Conservation (phyloP, 2,888 invertebrate genomes). For the Creontiades dilutus region DNA sequence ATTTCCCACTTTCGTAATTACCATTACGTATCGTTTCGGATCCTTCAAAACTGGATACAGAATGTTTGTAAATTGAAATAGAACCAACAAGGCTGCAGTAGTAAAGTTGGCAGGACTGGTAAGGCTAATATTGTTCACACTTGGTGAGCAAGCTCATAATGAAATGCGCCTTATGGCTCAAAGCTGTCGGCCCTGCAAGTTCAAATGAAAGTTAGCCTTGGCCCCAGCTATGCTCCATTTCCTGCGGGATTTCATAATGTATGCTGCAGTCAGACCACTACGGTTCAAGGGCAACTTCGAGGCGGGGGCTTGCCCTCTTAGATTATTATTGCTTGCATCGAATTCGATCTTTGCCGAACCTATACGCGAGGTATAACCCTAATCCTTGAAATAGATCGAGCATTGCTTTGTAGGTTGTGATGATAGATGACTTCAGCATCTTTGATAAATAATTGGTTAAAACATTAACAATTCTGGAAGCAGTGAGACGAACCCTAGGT, state of each 20-base stretch:
- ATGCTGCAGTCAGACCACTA: constrained; percentile 29
- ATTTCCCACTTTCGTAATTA: too few relatives aligned
- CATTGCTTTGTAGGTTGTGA: too few relatives aligned
- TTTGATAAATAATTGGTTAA: too few relatives aligned
- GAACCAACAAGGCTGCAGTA: too few relatives aligned
- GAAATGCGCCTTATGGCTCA: constrained; percentile 8
- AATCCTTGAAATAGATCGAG: too few relatives aligned
- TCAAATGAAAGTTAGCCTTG: constrained; percentile 50
- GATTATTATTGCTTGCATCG: constrained; percentile 1
- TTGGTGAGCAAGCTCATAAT: constrained; percentile 1
- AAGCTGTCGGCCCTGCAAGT: constrained; percentile 24
- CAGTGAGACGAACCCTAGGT: too few relatives aligned
- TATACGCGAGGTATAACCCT: not conserved
- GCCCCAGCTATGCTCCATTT: constrained; percentile 48
- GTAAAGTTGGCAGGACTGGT: too few relatives aligned
- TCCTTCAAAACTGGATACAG: too few relatives aligned
- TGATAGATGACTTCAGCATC: too few relatives aligned
- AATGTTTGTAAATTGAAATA: too few relatives aligned
- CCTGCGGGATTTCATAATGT: constrained; percentile 50
- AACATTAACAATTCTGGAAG: too few relatives aligned
- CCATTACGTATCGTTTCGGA: too few relatives aligned
- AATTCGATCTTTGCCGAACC: not conserved
- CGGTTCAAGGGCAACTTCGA: constrained; percentile 23
- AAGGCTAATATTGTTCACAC: not conserved
- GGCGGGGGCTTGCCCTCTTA: constrained; percentile 20